phyloP scores from a whole-genome alignment of 2,797 vertebrate genomes.

The Chaetodon trifasciatus region DNA sequence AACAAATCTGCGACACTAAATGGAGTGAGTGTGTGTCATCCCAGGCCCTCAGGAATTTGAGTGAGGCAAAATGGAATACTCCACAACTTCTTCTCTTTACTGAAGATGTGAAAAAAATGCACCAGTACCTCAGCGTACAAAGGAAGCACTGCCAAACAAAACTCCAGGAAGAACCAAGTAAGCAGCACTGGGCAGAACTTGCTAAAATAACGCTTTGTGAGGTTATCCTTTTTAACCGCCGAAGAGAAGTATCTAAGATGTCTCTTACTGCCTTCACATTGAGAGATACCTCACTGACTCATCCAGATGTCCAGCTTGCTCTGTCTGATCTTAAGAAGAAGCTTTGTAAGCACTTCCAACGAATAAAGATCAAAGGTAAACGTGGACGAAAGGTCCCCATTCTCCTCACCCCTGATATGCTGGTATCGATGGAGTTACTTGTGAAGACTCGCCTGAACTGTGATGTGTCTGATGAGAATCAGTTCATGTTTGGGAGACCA shows the following conservation, averaged over 20 bases:
- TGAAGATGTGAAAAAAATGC: conserved; percentile 52
- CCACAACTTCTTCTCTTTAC: conserved; percentile 45
- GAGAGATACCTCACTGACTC: background rate
- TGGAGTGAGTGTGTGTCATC: conserved; percentile 53
- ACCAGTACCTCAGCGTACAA: conserved; percentile 28
- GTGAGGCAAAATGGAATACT: conserved; percentile 50
- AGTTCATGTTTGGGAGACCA: conserved; percentile 44
- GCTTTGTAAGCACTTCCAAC: conserved; percentile 38
- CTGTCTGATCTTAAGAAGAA: conserved; percentile 41
- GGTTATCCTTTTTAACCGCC: conserved; percentile 51
- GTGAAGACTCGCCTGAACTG: conserved; percentile 2
- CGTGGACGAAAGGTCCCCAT: conserved; percentile 36
- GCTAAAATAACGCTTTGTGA: conserved; percentile 36
- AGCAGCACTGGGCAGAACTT: conserved; percentile 40
- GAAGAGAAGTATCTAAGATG: conserved; percentile 58
- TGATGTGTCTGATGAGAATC: conserved; percentile 38
- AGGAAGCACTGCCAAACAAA: conserved; percentile 18
- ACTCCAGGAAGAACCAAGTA: background rate
- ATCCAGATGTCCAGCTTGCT: conserved; percentile 32
- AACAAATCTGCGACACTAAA: conserved; percentile 44
- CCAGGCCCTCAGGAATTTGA: conserved; percentile 35
- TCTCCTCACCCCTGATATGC: conserved; percentile 49
- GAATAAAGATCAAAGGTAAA: conserved; percentile 43
- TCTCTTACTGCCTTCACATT: conserved; percentile 13
- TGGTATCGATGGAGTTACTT: conserved; percentile 45